Base-by-base conservation (phyloP, 2,797 vertebrate species). In the Gymnothorax javanicus region DNA sequence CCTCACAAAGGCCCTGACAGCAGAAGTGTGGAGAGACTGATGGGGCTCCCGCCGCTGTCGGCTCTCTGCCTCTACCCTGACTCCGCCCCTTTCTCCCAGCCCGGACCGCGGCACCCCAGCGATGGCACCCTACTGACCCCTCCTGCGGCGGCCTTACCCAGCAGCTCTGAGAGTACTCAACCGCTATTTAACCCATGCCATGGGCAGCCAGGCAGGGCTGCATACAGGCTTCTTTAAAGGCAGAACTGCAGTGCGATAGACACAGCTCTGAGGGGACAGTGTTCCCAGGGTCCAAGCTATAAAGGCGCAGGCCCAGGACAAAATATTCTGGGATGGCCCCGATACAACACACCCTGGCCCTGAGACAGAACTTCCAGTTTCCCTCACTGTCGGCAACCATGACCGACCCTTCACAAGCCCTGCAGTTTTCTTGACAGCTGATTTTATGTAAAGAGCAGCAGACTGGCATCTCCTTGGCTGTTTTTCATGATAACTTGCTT, bases 11-110 rank as follows among this genome's bases (percentile, higher is more conserved):
- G 95, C 90, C 88, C 90, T 97, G 98, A 99, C 98, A 98, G 98
- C 98, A 98, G 97, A 99, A 99, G 98, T 98, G 98, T 99, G 98
- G 97, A 97, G 98, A 99, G 98, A 99, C 94, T 97, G 97, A 98
- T 97, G 97, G 96, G 97, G 93, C 94, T 94, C 96, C 97, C 93
- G 95, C 96, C 91, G 73, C 15, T 96, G 84, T 91, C 93, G 91
- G 92, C 95, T 93, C 93, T 95, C 95, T 91, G 90, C 95, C 96
- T 94, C 92, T 94, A 92, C 95, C 92, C 93, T 94, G 95, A 94
- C 86, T 0, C 89, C 86, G 91, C 52, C 91, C 91, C 89, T 88
- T 91, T 91, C 87, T 84, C 9, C 77, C 88, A 90, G 71, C 87
- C 86, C 81, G 75, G 79, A 52, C 23, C 9, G 56, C 77, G 9